Base-by-base conservation (phyloP, 2,113 vertebrate species). In the Syrmaticus mikado region DNA sequence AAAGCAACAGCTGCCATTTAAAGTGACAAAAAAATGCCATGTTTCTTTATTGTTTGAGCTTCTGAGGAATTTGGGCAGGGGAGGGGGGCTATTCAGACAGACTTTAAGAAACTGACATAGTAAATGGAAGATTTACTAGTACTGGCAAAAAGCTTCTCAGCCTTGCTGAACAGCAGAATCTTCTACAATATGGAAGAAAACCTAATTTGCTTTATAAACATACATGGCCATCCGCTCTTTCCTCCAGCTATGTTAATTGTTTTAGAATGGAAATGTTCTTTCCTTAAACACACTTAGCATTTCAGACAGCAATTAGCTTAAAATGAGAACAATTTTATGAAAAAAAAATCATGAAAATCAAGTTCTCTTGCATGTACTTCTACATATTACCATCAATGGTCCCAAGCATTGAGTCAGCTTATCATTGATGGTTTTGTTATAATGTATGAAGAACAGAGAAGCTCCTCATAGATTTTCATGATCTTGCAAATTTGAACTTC, bases 391-490 rank as follows among this genome's bases (percentile, higher is more conserved):
- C 96, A 96, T 94, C 94, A 85, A 52, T 7, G 87, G 82, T 46
- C 72, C 13, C 53, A 93, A 68, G 72, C 67, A 78, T 81, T 62
- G 77, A 81, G 53, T 27, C 22, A 55, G 41, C n/a, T 94, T 89
- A 80, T 38, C 84, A 85, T 3, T 94, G 82, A 95, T 79, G 52
- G 85, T 60, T 80, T 91, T 82, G 87, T 92, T 88, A 92, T 75
- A 90, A 97, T 96, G 89, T 90, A 96, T 85, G 92, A 97, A 97
- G 89, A 80, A 92, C 72, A 93, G 68, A 95, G 67, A 79, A 91
- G 36, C 92, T 96, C 94, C 92, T 97, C 90, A 86, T 87, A 92
- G 94, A 97, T 86, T 96, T 93, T 92, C 87, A 96, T 90, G 64
- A 96, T 58, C 89, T 91, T 93, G 50, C 19, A 89, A 87, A 65